Conservation (phyloP, 2,888 invertebrate genomes). For the Cordylochernes scorpioides region DNA sequence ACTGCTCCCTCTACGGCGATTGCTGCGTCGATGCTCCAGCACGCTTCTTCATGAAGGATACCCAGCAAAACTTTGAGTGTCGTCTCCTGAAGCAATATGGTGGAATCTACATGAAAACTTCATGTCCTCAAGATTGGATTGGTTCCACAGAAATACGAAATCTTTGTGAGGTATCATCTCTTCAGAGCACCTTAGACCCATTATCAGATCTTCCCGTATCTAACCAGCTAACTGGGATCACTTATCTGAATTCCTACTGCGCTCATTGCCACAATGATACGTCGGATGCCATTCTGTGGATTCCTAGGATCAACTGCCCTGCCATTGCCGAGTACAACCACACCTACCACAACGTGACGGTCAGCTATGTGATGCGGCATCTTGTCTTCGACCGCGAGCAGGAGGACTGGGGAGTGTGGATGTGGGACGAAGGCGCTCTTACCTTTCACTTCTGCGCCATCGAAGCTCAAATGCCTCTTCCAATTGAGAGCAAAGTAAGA, state of each 20-base stretch:
- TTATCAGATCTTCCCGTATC: conserved; percentile 21
- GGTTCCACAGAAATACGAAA: conserved; percentile 16
- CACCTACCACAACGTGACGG: conserved; percentile 10
- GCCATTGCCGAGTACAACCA: conserved; percentile 3
- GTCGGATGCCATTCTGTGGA: conserved; percentile 20
- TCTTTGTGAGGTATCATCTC: conserved; percentile 13
- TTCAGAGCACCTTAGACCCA: no score
- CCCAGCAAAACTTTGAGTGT: conserved; percentile 19
- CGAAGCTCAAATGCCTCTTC: conserved; percentile 22
- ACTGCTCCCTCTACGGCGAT: conserved; percentile 24
- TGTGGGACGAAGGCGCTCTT: conserved; percentile 3
- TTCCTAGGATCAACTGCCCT: conserved; percentile 20
- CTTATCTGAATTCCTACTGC: conserved; percentile 22
- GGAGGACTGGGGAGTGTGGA: conserved; percentile 7
- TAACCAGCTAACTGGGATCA: conserved; percentile 17
- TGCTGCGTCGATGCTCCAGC: conserved; percentile 24
- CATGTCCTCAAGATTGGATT: conserved; percentile 22
- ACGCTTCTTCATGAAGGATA: conserved; percentile 4
- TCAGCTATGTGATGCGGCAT: conserved; percentile 13
- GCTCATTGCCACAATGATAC: conserved; percentile 24
- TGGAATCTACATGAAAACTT: conserved; percentile 23
- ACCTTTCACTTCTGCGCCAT: conserved; percentile 22
- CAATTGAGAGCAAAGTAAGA: conserved; percentile 20
- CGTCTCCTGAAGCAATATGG: conserved; percentile 21
- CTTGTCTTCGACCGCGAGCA: conserved; percentile 16